Evolutionary conservation across 2,797 vertebrate species (phyloP).

Genomic region (Euthynnus affinis): DNA sequence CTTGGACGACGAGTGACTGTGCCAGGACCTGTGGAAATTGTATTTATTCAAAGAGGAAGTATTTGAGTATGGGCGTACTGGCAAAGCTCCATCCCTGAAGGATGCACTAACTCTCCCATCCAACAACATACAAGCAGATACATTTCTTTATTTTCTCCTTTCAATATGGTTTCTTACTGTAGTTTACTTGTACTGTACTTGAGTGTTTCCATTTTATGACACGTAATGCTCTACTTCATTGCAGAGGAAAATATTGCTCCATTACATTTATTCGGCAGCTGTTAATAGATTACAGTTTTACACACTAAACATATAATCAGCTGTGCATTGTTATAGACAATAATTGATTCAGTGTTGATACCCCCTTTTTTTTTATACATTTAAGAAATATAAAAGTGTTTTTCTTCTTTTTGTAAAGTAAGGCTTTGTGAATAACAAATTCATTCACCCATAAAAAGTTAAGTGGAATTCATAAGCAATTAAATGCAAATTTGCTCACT

Average conservation of each 20-base stretch:
- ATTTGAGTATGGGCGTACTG: neutral
- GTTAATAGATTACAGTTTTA: too few relatives aligned
- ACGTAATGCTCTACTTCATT: neutral
- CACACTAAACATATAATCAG: too few relatives aligned
- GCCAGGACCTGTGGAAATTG: neutral
- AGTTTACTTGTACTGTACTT: neutral
- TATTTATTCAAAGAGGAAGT: conserved; percentile 13
- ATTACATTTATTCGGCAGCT: neutral
- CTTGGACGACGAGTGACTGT: neutral
- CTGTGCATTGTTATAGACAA: neutral
- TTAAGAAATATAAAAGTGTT: too few relatives aligned
- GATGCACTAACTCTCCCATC: neutral
- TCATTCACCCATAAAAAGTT: too few relatives aligned
- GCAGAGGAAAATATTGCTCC: too few relatives aligned
- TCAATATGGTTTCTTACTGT: neutral
- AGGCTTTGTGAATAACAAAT: too few relatives aligned
- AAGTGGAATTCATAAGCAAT: too few relatives aligned
- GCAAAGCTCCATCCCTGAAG: neutral
- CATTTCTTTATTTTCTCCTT: conserved; percentile 8
- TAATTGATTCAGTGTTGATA: too few relatives aligned
- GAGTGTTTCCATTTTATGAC: neutral
- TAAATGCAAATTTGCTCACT: too few relatives aligned
- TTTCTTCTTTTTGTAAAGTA: too few relatives aligned
- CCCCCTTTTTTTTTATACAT: too few relatives aligned
- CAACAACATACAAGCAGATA: neutral